phyloP scores from a whole-genome alignment of 2,888 invertebrate species.

The Luffia ferchaultella region DNA sequence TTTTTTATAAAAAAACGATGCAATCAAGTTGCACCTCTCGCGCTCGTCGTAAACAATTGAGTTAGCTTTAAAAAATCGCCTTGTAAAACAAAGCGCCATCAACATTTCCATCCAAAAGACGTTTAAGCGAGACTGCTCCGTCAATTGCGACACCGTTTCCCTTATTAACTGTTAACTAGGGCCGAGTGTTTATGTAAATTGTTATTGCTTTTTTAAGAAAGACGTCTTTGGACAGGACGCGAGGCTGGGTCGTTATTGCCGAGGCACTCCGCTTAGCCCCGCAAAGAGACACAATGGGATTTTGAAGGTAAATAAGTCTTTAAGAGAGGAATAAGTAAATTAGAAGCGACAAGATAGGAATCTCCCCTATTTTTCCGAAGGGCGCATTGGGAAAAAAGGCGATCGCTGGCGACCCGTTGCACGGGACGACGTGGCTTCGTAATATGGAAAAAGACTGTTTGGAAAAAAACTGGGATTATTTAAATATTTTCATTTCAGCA shows the following conservation, averaged over 20 bases:
- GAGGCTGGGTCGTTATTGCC: conserved; percentile 35
- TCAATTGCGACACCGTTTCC: conserved; percentile 59
- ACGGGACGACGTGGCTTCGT: conserved; percentile 31
- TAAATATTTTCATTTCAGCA: too few relatives aligned
- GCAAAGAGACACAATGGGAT: conserved; percentile 60
- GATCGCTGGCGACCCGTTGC: conserved; percentile 31
- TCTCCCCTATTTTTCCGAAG: conserved; percentile 71
- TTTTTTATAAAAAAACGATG: too few relatives aligned
- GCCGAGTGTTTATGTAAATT: conserved; percentile 64
- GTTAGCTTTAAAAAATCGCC: conserved; percentile 24
- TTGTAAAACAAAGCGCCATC: conserved; percentile 55
- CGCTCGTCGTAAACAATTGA: conserved; percentile 14
- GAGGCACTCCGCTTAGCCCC: conserved; percentile 39
- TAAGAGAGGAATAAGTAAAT: conserved; percentile 81
- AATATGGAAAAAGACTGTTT: conserved; percentile 27
- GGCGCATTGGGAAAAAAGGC: conserved; percentile 54
- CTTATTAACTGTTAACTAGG: conserved; percentile 66
- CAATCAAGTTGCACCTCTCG: too few relatives aligned
- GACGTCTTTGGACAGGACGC: conserved; percentile 59
- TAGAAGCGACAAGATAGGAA: conserved; percentile 81
- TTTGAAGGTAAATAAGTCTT: conserved; percentile 77
- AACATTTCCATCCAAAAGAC: conserved; percentile 56
- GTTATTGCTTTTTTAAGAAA: conserved; percentile 62
- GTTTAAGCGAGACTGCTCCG: conserved; percentile 43
- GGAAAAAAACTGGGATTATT: too few relatives aligned